A percentile compares a stretch with the other conserved stretches of the same genome.
These are phyloP conservation scores for Aphidius gifuensis DNA, from an alignment of 1,140 invertebrate genomes.

Conservation along the genomic window DNA sequence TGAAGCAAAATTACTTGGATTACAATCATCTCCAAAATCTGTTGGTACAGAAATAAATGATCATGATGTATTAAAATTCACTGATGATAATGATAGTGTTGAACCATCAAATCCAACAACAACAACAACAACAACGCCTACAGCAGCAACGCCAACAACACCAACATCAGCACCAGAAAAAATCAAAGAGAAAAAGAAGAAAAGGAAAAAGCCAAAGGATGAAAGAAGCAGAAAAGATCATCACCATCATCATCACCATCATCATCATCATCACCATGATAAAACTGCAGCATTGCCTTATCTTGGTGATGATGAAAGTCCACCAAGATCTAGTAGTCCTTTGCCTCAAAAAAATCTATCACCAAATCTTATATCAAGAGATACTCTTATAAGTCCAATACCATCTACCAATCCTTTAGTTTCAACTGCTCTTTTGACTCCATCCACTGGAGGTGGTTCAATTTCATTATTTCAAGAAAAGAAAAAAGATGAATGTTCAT, in stretches of 20 bases:
- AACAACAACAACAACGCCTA: constrained; percentile 36
- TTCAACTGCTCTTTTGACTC: constrained; percentile 30
- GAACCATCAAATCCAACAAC: constrained; percentile 47
- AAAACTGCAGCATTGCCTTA: constrained; percentile 46
- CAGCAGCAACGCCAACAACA: constrained; percentile 16
- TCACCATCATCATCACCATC: constrained; percentile 62
- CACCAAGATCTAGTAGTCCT: constrained; percentile 49
- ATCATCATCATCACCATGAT: constrained; percentile 47
- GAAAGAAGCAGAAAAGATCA: constrained; percentile 68
- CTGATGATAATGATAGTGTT: constrained; percentile 61
- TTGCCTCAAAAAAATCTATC: constrained; percentile 44
- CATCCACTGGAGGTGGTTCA: constrained; percentile 36
- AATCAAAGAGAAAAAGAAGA: constrained; percentile 75
- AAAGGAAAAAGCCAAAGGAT: constrained; percentile 77
- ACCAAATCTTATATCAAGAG: constrained; percentile 46
- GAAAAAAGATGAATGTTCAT: constrained; percentile 66
- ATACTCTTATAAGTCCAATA: constrained; percentile 60
- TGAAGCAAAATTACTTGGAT: constrained; percentile 71
- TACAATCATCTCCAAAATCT: constrained; percentile 45
- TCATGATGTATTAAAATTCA: constrained; percentile 60
- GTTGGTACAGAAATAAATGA: constrained; percentile 46
- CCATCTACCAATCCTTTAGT: constrained; percentile 53
- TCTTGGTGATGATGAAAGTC: constrained; percentile 45
- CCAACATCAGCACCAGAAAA: constrained; percentile 51
- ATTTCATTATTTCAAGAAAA: constrained; percentile 43